Evolutionary conservation across 2,888 invertebrate species (phyloP), one percentile per base, ranked within the genome.

Genomic region (Yponomeuta malinellus): DNA sequence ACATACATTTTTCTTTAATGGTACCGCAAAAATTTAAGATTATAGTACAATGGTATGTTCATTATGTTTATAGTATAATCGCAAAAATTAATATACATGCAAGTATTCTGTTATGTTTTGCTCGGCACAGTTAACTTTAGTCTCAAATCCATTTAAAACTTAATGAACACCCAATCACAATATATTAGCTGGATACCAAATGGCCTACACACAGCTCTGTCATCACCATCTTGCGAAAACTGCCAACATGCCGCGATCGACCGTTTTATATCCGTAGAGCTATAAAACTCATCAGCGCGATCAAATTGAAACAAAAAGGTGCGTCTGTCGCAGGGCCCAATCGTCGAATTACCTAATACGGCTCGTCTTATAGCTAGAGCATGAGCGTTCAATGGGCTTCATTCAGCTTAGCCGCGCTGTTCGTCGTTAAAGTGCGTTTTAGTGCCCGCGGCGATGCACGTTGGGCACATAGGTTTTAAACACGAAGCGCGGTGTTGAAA

Each of bases 351-450:
- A 31, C 68, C 68, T 68, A 68, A 68, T 48, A 68, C 48, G 68
- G 68, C 5, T 37, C 10, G 68, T 48, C 52, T 48, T 48, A 68
- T 52, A 10, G 68, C 31, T 52, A 31, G 52, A 52, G 48, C 68
- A 68, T 70, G 63, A 70, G 8, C 63, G 33, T 70, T 63, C 70
- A 70, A 70, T 70, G 70, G 63, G 9, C 63, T 70, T 63, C 70
- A 70, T 63, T 68, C 68, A 68, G 29, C 68, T 52, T 65, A 12
- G 64, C 48, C 23, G n/a, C 48, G 29, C 65, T 48, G 43, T 65
- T 48, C 64, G 70, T 29, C 23, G 64, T 70, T 70, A 70, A 68
- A 64, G 70, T 65, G 70, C 48, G 70, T 70, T 70, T 70, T 65
- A 70, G 65, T 70, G 70, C 70, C 70, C 48, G 48, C 48, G 70